Conservation (phyloP, 2,113 vertebrate genomes). For the Pristiophorus japonicus region DNA sequence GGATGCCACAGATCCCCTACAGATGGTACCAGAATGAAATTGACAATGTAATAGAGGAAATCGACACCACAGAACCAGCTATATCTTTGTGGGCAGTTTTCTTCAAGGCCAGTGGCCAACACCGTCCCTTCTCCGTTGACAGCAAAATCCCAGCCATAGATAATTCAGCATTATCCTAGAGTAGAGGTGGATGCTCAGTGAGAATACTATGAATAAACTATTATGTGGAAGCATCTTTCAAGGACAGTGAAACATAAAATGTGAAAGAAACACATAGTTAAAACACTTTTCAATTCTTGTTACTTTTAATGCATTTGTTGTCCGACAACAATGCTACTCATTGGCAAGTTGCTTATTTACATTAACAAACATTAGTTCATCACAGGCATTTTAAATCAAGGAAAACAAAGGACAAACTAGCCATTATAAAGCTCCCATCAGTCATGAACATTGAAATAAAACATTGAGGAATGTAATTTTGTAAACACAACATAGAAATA, state of each 20-base stretch:
- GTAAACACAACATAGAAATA: conserved; percentile 29
- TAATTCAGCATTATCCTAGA: neutral
- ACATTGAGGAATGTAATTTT: conserved; percentile 31
- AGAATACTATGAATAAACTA: neutral
- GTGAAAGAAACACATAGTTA: conserved; percentile 27
- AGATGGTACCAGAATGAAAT: no score
- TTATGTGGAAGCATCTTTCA: neutral
- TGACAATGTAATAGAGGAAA: no score
- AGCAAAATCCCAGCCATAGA: no score
- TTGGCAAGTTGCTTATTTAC: conserved; percentile 73
- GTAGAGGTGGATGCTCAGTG: neutral
- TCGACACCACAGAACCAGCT: no score
- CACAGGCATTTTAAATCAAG: conserved; percentile 54
- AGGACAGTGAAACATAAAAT: neutral
- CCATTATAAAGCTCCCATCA: conserved; percentile 15
- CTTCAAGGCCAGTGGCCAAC: no score
- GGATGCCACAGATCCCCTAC: no score
- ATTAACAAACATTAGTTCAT: conserved; percentile 61
- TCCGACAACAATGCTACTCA: conserved; percentile 72
- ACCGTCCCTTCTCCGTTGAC: no score
- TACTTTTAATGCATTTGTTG: conserved; percentile 74
- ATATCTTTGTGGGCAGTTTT: no score
- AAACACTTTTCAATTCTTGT: conserved; percentile 23
- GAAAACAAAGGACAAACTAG: conserved; percentile 50
- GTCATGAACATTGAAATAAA: conserved; percentile 35